Percentiles rank a stretch among this genome's conserved stretches.
phyloP scores from a whole-genome alignment of 2,113 vertebrate genomes.

The Hystrix cristata region DNA sequence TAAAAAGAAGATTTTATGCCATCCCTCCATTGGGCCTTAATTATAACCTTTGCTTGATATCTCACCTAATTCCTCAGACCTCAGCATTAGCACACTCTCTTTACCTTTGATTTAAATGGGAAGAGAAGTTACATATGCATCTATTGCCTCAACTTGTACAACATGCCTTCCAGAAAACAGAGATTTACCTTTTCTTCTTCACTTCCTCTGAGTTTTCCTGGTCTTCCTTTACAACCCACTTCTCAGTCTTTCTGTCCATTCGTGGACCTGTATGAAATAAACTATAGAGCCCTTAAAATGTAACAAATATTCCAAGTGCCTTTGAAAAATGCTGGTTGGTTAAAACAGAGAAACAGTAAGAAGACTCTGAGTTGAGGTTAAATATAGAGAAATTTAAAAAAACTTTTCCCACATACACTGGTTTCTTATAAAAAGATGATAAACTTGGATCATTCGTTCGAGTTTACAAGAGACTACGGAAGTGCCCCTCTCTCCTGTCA shows the following conservation, averaged over 20 bases:
- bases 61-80: not conserved
- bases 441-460: not conserved
- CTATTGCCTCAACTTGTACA: not conserved
- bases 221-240: not conserved
- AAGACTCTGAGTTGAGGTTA: not conserved
- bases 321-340: not conserved
- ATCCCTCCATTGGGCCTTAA: not conserved
- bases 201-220: not conserved
- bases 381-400: not conserved
- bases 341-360: not conserved
- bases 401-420: not conserved
- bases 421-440: not conserved
- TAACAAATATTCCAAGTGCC: not conserved
- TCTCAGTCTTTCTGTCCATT: not conserved
- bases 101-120: not conserved
- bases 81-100: not conserved
- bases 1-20: not conserved
- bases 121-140: not conserved
- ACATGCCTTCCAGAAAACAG: not conserved
- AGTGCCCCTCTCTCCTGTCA: not conserved
- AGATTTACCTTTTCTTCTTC: not conserved
- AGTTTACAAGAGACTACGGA: not conserved
- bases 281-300: not conserved
- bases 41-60: not conserved
- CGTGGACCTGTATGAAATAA: not conserved